Evolutionary conservation across 2,797 vertebrate genomes (phyloP).

Genomic region (Tenualosa ilisha): DNA sequence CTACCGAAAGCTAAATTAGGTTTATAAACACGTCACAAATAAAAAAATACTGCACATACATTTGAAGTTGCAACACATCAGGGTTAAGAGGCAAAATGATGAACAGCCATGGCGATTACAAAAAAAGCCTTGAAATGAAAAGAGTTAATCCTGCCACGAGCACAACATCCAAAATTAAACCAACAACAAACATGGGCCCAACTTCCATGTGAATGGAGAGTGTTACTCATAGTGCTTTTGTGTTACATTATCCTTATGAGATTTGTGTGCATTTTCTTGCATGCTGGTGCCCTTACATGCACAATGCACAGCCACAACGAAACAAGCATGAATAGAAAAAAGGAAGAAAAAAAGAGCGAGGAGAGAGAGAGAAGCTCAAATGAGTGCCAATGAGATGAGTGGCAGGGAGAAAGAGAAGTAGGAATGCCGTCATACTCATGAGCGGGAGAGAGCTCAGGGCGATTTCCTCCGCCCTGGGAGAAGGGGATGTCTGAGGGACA

Average conservation of each 20-base stretch:
- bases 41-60: background rate
- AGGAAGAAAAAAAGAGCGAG: background rate
- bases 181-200: background rate
- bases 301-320: background rate
- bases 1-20: background rate
- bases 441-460: conserved; percentile 94
- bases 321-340: background rate
- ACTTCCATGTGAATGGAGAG: background rate
- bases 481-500: conserved; percentile 97
- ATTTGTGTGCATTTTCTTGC: conserved; percentile 3
- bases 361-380: conserved; percentile 26
- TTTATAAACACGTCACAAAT: background rate
- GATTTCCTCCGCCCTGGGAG: conserved; percentile 91
- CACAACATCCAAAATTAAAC: background rate
- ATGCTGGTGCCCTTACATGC: background rate
- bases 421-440: conserved; percentile 92
- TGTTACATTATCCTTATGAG: background rate
- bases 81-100: background rate
- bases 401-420: conserved; percentile 73
- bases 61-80: background rate
- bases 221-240: background rate
- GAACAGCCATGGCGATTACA: no score
- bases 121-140: background rate
- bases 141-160: background rate
- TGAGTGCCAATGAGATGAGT: conserved; percentile 56